Base-by-base conservation (phyloP, 1,140 invertebrate species). In the Trachelipus rathkii region DNA sequence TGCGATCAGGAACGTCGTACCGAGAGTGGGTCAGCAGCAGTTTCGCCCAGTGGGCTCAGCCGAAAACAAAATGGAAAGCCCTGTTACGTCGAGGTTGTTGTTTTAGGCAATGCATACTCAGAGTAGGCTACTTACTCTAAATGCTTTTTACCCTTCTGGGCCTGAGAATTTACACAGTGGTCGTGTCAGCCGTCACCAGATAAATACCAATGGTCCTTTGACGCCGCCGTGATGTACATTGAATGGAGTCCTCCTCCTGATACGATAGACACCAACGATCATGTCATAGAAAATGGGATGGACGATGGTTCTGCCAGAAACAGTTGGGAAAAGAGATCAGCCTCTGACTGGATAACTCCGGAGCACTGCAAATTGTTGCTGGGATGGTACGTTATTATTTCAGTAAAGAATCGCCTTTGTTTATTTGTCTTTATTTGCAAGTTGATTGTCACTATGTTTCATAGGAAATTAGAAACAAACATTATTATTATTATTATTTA, bases 301-400 rank as follows among this genome's bases (percentile, higher is more conserved):
- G 86, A n/a, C 88, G 93, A 53, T 99, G 96, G 96, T 66, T 93
- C 92, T 50, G 94, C 92, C 19, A 94, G 93, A 96, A 88, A 95
- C 94, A 7, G 89, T 90, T 76, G n/a, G 93, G 94, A 5, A 91
- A 92, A 0, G 85, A 87, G 67, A 95, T 93, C 1, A 87, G 84
- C n/a, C 13, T 83, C 94, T 1, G 85, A 90, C 0, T 95, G 0
- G 92, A 93, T 74, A 93, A 90, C 11, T 85, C 95, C 0, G 93
- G 92, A 74, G n/a, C 94, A 98, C 82, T 99, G 98, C 86, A 96
- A 97, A 85, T 98, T 98, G 96, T 99, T 0, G 96, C 97, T 33
- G 94, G 93, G 77, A 93, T 98, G 97, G 97, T 71, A 93, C 92
- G 89, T 92, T n/a, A 95, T 93, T 79, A 91, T 97, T 85, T n/a